A percentile compares a stretch with the other conserved stretches of the same genome.
Conservation (phyloP, 2,113 vertebrate species). For the Aix galericulata region DNA sequence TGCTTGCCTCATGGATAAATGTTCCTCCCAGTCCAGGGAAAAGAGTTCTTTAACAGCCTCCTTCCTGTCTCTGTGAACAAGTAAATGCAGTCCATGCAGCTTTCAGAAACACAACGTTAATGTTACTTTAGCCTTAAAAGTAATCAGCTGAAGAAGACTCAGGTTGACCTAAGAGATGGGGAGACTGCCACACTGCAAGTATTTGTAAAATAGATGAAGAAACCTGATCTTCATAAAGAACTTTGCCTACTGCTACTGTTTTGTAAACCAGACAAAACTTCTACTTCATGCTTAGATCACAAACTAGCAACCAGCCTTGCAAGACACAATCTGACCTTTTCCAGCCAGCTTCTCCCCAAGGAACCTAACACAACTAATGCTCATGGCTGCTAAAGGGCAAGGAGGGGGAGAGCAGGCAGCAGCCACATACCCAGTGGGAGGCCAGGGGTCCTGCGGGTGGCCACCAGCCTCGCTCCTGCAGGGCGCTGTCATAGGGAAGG, state of each 20-base stretch:
- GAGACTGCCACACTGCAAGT: neutral
- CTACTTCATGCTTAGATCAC: neutral
- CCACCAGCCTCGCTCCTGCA: neutral
- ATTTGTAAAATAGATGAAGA: neutral
- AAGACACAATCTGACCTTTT: neutral
- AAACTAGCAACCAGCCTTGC: neutral
- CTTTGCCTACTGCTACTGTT: neutral
- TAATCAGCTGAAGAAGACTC: neutral
- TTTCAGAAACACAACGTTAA: neutral
- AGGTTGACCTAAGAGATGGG: neutral
- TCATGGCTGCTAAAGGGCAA: accelerated
- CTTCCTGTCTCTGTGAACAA: neutral
- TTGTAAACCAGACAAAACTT: neutral
- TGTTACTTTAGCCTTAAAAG: neutral
- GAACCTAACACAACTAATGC: neutral
- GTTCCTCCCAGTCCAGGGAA: neutral
- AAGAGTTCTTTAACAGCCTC: neutral
- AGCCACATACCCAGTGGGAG: too few species aligned
- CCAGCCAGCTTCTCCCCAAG: neutral
- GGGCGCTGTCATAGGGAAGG: neutral
- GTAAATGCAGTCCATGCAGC: neutral
- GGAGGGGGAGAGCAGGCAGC: neutral
- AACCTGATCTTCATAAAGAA: neutral
- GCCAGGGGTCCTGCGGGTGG: too few species aligned
- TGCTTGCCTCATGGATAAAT: neutral